Evolutionary conservation across 2,113 vertebrate species (phyloP), one percentile per base, ranked within the genome.

Genomic region (Lynx canadensis): DNA sequence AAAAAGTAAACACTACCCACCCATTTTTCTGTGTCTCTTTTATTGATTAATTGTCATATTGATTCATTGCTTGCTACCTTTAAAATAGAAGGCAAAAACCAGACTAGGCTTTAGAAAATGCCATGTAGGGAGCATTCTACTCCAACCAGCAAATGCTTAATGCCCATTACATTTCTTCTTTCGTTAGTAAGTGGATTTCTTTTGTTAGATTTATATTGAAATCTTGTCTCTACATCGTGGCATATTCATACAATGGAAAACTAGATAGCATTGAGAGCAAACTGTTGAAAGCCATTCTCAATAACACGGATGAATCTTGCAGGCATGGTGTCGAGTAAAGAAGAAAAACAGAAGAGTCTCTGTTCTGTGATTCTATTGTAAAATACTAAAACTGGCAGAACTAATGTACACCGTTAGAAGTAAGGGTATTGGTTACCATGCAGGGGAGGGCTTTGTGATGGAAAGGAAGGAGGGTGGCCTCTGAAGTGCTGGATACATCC

Each of bases 21-120:
- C 83, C 79, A 84, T 97, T 96, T 97, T 97, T 98, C 96, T 97
- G 55, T 97, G 93, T 97, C 86, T 87, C 55, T 95, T 95, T 94
- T 96, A 97, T 97, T 96, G 96, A 98, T 94, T 97, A 97, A 97
- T 97, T 97, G 95, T 97, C 93, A 8, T 94, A 83, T 91, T 97
- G 96, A 97, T 98, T 97, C 82, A 97, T 97, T 97, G 83, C 89
- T 96, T 96, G 85, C 89, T 97, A 69, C 94, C 96, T 95, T 97
- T 94, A 55, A 96, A 98, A 95, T 84, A 96, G 94, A 95, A 97
- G 66, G 91, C 48, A 73, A 97, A 97, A 87, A 52, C n/a, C 63
- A 9, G 71, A 94, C 18, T 87, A 86, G 21, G 57, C 38, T 97
- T 97, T 96, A 52, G 71, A 93, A 98, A 97, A 90, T 96, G 36